Evolutionary conservation across 1,140 invertebrate genomes (phyloP), one percentile per base, ranked within the genome.

Genomic region (Polyergus mexicanus): DNA sequence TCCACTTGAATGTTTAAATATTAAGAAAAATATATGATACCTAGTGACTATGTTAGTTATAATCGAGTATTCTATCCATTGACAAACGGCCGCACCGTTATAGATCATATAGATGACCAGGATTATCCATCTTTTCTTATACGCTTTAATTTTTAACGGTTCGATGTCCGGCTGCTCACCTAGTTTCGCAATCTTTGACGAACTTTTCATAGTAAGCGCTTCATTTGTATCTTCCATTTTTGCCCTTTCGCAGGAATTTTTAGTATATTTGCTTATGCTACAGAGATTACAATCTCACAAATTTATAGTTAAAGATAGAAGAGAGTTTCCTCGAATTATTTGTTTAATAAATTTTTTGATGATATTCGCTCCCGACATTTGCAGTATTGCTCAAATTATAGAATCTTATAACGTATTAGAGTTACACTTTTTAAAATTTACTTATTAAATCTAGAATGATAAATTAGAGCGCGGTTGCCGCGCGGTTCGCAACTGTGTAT

Each of bases 61-160:
- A 77, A 96, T 96, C 10, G 95, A 94, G 86, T 96, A 96, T 84
- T 96, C 95, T 41, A 96, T 94, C 95, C 96, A 96, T 75, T 96
- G 96, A 93, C 94, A 96, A 91, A 90, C 95, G 89, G 96, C 97
- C 5, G 90, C 41, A 5, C 87, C 89, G 1, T 91, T 96, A 87
- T 96, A 97, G 7, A 96, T 65, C 7, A 95, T 95, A 87, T 96
- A 97, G 2, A 97, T 89, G 0, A 86, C 38, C 3, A 97, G 89
- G 75, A 97, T 96, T 1, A 97, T 32, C 96, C 96, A 97, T 89
- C 97, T 92, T 65, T 86, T 94, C 44, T 92, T 93, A 65, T 93
- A 95, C 25, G 93, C 81, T 81, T 94, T 95, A 1, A 92, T 86
- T 25, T 86, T 47, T 25, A 88, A 41, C 1, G 28, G 32, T 25